Conservation (phyloP, 2,888 invertebrate genomes). For the Apotomis capreana region DNA sequence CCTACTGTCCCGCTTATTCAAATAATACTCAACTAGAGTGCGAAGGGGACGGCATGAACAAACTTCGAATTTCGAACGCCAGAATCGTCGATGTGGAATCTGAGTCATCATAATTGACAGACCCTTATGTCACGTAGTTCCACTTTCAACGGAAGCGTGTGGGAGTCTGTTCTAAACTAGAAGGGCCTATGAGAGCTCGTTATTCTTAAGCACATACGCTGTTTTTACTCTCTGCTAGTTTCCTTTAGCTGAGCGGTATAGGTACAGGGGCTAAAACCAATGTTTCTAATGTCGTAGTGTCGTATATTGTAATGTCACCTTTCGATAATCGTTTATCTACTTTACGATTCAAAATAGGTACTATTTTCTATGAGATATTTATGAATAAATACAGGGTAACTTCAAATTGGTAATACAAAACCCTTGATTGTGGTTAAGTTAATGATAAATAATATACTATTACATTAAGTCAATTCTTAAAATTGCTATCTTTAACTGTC, state of each 20-base stretch:
- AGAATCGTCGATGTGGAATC: not conserved
- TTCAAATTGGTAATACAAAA: no score
- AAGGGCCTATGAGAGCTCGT: not conserved
- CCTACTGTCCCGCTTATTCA: no score
- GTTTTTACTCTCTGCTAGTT: not conserved
- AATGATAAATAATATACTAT: no score
- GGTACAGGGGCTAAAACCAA: slow-evolving; percentile 4
- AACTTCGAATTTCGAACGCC: not conserved
- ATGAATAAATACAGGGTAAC: no score
- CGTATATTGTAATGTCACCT: not conserved
- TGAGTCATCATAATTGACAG: slow-evolving; percentile 37
- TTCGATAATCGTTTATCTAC: not conserved
- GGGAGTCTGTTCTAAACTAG: not conserved
- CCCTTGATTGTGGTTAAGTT: no score
- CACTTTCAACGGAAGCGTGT: slow-evolving; percentile 20
- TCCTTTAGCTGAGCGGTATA: not conserved
- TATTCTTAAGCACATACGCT: not conserved
- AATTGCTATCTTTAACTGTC: no score
- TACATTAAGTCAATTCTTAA: no score
- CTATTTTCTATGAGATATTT: no score
- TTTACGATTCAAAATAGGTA: no score
- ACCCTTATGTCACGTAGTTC: slow-evolving; percentile 36
- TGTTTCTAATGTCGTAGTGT: not conserved
- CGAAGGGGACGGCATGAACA: not conserved
- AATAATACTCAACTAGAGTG: no score